A percentile compares a stretch with the other conserved stretches of the same genome.
Conservation (phyloP, 2,888 invertebrate species). For the Oligia latruncula region DNA sequence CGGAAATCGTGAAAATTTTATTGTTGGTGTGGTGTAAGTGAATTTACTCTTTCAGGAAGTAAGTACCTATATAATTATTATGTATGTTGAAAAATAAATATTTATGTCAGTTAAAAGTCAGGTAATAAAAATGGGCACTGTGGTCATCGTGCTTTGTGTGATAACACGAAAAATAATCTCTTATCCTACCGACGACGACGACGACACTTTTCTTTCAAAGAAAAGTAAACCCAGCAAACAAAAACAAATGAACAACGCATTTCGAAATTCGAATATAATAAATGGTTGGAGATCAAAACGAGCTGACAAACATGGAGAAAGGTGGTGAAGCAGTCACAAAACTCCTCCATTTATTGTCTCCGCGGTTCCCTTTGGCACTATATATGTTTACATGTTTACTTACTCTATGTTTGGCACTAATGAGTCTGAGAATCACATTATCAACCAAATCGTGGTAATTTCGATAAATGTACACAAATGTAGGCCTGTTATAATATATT, state of each 20-base stretch:
- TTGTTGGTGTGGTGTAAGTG: conserved; percentile 41
- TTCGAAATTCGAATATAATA: conserved; percentile 68
- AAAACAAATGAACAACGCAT: conserved; percentile 54
- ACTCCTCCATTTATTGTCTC: conserved; percentile 75
- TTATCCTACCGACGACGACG: neutral
- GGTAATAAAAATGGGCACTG: too few relatives aligned
- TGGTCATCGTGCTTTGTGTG: neutral
- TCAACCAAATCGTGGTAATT: conserved; percentile 69
- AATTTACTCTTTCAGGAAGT: conserved; percentile 32
- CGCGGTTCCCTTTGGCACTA: conserved; percentile 73
- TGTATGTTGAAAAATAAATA: neutral
- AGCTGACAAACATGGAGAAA: conserved; percentile 73
- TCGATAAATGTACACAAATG: conserved; percentile 64
- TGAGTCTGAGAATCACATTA: conserved; percentile 73
- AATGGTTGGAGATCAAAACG: conserved; percentile 64
- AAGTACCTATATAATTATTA: neutral
- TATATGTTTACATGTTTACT: too few relatives aligned
- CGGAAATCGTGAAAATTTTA: conserved; percentile 51
- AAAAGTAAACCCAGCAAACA: neutral
- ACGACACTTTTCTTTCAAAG: neutral
- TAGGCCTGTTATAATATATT: conserved; percentile 54
- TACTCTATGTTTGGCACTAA: conserved; percentile 77
- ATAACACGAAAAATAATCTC: neutral
- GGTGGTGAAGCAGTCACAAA: conserved; percentile 75
- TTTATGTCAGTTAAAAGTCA: neutral